Conservation (phyloP, 2,797 vertebrate genomes). For the Leucoraja ocellata region DNA sequence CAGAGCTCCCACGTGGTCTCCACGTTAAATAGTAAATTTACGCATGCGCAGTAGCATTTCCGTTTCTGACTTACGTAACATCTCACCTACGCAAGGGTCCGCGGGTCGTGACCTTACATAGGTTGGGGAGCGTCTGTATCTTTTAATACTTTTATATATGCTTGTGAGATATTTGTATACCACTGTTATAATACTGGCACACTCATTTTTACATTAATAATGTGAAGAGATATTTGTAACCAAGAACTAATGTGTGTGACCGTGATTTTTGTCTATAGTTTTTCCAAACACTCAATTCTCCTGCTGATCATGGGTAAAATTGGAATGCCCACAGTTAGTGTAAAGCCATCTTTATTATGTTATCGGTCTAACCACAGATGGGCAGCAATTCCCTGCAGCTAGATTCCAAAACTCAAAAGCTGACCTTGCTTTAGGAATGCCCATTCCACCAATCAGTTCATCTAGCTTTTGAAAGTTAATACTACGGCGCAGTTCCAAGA, state of each 20-base stretch:
- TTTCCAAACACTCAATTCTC: not conserved
- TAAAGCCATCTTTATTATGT: not conserved
- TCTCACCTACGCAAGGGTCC: too few species aligned
- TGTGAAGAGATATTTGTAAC: not conserved
- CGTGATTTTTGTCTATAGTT: not conserved
- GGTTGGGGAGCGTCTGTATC: too few species aligned
- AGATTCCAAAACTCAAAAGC: not conserved
- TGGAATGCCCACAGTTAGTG: not conserved
- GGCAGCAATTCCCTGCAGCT: not conserved
- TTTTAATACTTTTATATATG: not conserved
- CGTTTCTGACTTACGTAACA: too few species aligned
- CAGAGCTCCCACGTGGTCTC: too few species aligned
- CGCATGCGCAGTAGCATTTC: too few species aligned
- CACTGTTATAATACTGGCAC: not conserved
- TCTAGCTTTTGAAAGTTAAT: conserved; percentile 36
- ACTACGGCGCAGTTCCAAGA: not conserved
- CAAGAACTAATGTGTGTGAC: not conserved
- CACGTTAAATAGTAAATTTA: too few species aligned
- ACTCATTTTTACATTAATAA: not conserved
- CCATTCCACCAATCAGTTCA: not conserved
- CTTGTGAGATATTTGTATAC: not conserved
- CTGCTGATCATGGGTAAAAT: not conserved
- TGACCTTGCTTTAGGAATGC: conserved; percentile 44
- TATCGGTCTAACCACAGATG: not conserved
- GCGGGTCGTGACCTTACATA: too few species aligned